A percentile compares a stretch with the other conserved stretches of the same genome.
Conservation (phyloP, 2,888 invertebrate genomes). For the Brenthis daphne region DNA sequence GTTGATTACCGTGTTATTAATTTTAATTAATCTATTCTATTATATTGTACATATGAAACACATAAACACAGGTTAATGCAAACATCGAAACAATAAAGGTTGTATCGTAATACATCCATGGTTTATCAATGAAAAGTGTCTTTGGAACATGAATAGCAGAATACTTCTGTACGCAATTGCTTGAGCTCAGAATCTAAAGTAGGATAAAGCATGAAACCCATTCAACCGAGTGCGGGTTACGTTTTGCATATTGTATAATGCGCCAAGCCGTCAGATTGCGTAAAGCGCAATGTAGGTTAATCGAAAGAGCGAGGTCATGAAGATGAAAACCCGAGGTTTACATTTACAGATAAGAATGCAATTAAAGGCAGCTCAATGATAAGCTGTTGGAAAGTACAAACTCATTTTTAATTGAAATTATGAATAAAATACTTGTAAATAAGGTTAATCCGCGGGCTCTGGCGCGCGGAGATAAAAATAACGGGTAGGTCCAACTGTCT, state of each 20-base stretch:
- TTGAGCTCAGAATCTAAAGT: constrained; percentile 28
- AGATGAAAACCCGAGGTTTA: constrained; percentile 21
- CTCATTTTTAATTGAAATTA: no score
- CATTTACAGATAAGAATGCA: constrained; percentile 13
- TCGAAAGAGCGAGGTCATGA: constrained; percentile 31
- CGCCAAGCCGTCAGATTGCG: constrained; percentile 31
- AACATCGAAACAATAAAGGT: no score
- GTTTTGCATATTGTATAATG: constrained; percentile 36
- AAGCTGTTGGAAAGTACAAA: no score
- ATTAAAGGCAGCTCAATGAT: constrained; percentile 3
- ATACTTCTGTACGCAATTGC: constrained; percentile 26
- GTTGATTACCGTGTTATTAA: no score
- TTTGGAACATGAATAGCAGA: constrained; percentile 4
- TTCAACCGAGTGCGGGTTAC: constrained; percentile 28
- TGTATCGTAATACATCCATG: no score
- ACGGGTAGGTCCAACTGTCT: no score
- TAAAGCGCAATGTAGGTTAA: constrained; percentile 36
- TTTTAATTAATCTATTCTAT: no score
- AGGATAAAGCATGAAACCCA: constrained; percentile 31
- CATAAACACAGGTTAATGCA: no score
- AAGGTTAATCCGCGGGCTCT: no score
- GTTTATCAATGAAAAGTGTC: background rate
- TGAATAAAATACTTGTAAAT: no score
- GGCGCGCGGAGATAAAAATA: no score
- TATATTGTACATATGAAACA: no score